phyloP scores from a whole-genome alignment of 2,888 invertebrate genomes.

The Frankliniella fusca region DNA sequence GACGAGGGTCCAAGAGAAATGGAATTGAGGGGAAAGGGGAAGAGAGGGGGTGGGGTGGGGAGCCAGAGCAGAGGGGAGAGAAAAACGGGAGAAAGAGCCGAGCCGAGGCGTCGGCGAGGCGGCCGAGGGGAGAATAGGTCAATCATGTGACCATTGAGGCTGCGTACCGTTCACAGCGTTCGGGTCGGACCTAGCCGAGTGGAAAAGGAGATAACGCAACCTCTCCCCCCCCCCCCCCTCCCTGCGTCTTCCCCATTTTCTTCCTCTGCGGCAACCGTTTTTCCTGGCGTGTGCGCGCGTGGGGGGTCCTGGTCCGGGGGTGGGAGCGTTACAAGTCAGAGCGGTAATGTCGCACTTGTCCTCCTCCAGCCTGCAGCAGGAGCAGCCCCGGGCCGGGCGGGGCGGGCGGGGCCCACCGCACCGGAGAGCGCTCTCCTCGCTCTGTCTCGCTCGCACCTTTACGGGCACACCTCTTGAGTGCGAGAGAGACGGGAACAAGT shows the following conservation, averaged over 20 bases:
- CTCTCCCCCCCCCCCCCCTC: background rate
- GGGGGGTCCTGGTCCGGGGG: too few relatives aligned
- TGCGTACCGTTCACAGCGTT: background rate
- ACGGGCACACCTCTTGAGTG: too few relatives aligned
- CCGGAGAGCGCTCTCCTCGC: too few relatives aligned
- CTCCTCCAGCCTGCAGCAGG: too few relatives aligned
- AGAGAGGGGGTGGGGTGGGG: background rate
- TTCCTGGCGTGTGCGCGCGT: too few relatives aligned
- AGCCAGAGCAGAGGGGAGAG: too few relatives aligned
- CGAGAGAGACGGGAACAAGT: too few relatives aligned
- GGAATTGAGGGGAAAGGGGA: background rate
- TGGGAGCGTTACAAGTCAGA: too few relatives aligned
- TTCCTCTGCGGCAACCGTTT: background rate
- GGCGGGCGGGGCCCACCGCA: too few relatives aligned
- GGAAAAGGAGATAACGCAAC: slow-evolving; percentile 20
- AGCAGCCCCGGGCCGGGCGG: too few relatives aligned
- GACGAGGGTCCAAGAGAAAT: slow-evolving; percentile 2
- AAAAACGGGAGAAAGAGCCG: background rate
- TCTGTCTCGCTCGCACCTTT: too few relatives aligned
- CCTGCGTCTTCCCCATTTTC: background rate
- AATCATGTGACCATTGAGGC: slow-evolving; percentile 26
- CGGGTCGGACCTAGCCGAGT: slow-evolving; percentile 13
- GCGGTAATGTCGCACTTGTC: too few relatives aligned
- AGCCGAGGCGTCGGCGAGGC: background rate
- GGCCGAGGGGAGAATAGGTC: background rate